Evolutionary conservation across 2,797 vertebrate genomes (phyloP), one percentile per base, ranked within the genome.

Genomic region (Babyrousa celebensis): DNA sequence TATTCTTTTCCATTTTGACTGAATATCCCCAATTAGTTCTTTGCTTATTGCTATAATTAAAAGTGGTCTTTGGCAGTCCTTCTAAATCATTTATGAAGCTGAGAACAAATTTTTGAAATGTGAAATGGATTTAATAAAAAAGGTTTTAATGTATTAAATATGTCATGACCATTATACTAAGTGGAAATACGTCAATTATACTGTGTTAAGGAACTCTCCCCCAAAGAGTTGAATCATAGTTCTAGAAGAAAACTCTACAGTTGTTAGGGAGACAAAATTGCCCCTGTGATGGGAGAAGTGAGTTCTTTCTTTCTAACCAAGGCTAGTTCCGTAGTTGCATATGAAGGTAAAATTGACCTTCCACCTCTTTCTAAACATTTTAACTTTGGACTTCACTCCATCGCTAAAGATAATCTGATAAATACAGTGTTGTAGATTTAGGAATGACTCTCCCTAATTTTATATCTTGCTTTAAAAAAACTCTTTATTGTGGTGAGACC

Each of bases 31-130:
- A 70, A 36, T 92, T 96, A 94, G 82, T 60, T 96, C 20, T 78
- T 91, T 95, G 80, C 65, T 96, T 96, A 96, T 96, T 96, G 94
- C 85, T 91, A 23, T 97, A 96, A 97, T 97, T 97, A 93, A 96
- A 93, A 95, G 86, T 84, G 62, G 63, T 90, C 43, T 92, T 92
- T 95, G 92, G 48, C 54, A 82, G 62, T 78, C 68, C 78, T 94
- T 97, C 96, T 71, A 80, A 86, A 67, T 43, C 95, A 71, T 93
- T 97, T 97, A 43, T 95, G 29, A 93, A 91, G 78, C 90, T 89
- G 43, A 88, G 78, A 93, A 90, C 17, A 93, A 68, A 48, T 58
- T 95, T 96, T 92, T 74, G 1, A 89, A 94, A 90, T 40, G 29
- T 84, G 52, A 89, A 96, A 82, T 97, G 12, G 75, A 91, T 85